phyloP scores from a whole-genome alignment of 2,888 invertebrate genomes.

The Mantis religiosa region DNA sequence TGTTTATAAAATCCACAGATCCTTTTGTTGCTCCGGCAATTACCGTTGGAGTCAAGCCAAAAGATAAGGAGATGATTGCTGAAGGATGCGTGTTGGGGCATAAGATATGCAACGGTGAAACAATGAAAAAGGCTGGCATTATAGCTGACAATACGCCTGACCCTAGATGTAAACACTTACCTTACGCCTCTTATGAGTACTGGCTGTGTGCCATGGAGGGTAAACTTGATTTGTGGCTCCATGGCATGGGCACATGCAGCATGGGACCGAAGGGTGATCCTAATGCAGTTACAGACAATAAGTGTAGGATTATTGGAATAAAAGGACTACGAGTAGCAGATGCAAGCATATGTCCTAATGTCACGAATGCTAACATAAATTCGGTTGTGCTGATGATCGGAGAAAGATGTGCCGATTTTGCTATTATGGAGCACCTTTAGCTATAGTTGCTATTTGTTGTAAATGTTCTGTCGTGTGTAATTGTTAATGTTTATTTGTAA shows the following conservation, averaged over 20 bases:
- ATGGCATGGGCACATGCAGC: background rate
- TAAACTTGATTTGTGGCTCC: background rate
- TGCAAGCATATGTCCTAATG: background rate
- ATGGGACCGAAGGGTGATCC: background rate
- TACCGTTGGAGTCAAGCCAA: background rate
- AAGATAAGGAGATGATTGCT: background rate
- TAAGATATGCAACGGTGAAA: background rate
- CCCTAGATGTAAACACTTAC: background rate
- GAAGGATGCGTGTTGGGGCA: background rate
- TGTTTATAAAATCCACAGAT: background rate
- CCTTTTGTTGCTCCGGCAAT: background rate
- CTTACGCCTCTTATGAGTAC: background rate
- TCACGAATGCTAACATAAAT: background rate
- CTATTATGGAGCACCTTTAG: background rate
- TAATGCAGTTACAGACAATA: background rate
- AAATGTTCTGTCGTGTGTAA: too few species aligned
- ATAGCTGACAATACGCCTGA: background rate
- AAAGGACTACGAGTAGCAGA: background rate
- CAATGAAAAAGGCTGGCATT: background rate
- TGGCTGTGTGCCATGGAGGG: background rate
- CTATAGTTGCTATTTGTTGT: too few species aligned
- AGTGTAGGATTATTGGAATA: background rate
- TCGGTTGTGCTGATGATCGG: background rate
- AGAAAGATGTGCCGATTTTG: background rate
- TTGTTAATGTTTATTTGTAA: too few species aligned